Conservation (phyloP, 2,113 vertebrate species). For the Oenanthe oenanthe region DNA sequence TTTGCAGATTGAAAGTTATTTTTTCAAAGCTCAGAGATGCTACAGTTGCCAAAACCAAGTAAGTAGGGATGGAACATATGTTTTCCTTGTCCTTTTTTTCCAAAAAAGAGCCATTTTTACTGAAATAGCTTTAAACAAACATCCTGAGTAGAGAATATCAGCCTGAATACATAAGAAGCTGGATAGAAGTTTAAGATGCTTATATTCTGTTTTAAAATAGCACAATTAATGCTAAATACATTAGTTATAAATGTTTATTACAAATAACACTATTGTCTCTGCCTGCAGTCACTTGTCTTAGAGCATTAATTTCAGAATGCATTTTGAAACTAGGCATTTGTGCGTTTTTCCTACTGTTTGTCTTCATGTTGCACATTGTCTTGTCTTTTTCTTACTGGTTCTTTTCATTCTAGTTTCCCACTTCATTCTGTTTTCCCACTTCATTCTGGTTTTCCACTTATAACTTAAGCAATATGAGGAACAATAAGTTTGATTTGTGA, state of each 20-base stretch:
- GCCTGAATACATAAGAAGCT: not conserved
- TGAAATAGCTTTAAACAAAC: not conserved
- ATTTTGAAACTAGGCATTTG: not conserved
- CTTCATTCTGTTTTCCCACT: not conserved
- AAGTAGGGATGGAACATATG: not conserved
- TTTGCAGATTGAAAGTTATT: not conserved
- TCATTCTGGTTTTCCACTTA: not conserved
- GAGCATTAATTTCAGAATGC: not conserved
- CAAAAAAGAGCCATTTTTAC: not conserved
- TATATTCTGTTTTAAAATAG: not conserved
- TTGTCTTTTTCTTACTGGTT: not conserved
- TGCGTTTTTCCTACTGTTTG: not conserved
- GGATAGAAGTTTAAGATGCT: not conserved
- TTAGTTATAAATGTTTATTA: not conserved
- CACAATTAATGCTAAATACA: not conserved
- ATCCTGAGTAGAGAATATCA: not conserved
- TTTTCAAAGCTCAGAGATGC: not conserved
- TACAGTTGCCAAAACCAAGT: not conserved
- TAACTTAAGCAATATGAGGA: not conserved
- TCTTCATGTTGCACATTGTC: not conserved
- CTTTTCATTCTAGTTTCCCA: not conserved
- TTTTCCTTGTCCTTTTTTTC: not conserved
- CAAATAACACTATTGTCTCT: not conserved
- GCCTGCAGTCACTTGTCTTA: not conserved
- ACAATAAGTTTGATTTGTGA: not conserved